Conservation (phyloP, 2,797 vertebrate species). For the Acrossocheilus wenchowensis region DNA sequence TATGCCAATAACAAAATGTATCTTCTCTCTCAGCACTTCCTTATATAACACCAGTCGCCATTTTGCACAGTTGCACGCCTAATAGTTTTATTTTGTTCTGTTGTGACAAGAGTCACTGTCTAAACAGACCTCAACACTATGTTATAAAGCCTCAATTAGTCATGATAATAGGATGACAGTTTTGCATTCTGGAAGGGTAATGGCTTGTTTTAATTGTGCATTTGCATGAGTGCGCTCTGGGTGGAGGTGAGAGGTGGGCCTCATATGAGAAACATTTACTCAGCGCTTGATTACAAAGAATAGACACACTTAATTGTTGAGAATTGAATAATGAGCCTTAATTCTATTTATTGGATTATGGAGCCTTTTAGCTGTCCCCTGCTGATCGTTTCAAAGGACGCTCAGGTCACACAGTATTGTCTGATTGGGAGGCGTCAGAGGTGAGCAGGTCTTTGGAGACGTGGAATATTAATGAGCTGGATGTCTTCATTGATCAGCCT, state of each 20-base stretch:
- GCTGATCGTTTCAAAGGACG: background rate
- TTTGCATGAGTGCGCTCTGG: constrained; percentile 40
- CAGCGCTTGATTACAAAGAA: constrained; percentile 23
- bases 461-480: constrained; percentile 22
- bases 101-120: constrained; percentile 23
- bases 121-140: background rate
- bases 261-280: constrained; percentile 33
- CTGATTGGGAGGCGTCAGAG: background rate
- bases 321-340: constrained; percentile 31
- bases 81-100: constrained; percentile 29
- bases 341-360: constrained; percentile 21
- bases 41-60: background rate
- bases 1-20: background rate
- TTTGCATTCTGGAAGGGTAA: constrained; percentile 43
- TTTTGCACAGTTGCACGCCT: background rate
- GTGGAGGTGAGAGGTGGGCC: constrained; percentile 36
- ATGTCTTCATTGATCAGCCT: constrained; percentile 19
- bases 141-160: constrained; percentile 40
- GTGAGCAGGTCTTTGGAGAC: constrained; percentile 10
- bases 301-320: constrained; percentile 35
- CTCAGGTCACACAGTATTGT: background rate
- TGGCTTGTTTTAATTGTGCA: constrained; percentile 48
- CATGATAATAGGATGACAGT: constrained; percentile 34
- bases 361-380: constrained; percentile 22
- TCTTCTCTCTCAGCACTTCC: background rate